These are phyloP conservation scores for Sarcophilus harrisii DNA, from an alignment of 2,797 vertebrate species.

Conservation along the genomic window DNA sequence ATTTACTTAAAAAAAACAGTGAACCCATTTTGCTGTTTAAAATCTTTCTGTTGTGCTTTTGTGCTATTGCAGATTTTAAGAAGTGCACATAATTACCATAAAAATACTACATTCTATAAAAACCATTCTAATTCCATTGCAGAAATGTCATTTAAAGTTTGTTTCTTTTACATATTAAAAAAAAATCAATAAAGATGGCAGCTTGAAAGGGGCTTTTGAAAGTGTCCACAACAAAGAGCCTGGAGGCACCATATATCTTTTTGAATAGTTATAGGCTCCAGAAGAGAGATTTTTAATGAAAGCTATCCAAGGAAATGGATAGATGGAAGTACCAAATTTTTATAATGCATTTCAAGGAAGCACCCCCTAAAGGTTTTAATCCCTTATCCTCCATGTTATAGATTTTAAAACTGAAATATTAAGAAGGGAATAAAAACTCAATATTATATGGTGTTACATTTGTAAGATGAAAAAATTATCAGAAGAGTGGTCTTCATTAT, in stretches of 20 bases:
- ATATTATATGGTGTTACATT: background rate
- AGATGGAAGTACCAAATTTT: slow-evolving; percentile 23
- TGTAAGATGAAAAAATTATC: background rate
- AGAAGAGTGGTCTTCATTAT: background rate
- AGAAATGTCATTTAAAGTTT: slow-evolving; percentile 34
- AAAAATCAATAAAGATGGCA: slow-evolving; percentile 28
- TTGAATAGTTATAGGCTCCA: background rate
- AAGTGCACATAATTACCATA: slow-evolving; percentile 14
- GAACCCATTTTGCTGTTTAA: background rate
- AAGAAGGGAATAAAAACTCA: background rate
- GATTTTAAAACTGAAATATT: background rate
- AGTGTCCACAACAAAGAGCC: background rate
- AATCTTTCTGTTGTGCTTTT: background rate
- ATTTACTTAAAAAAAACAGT: background rate
- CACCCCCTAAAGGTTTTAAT: slow-evolving; percentile 15
- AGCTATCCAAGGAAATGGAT: slow-evolving; percentile 10
- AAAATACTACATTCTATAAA: background rate
- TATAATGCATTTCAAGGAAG: slow-evolving; percentile 15
- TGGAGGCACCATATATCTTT: slow-evolving; percentile 18
- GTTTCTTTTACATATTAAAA: slow-evolving; percentile 29
- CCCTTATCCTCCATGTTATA: background rate
- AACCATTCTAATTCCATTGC: slow-evolving; percentile 33
- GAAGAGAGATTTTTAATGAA: background rate
- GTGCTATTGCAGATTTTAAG: slow-evolving; percentile 26
- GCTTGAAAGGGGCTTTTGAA: slow-evolving; percentile 29